Base-by-base conservation (phyloP, 2,888 invertebrate genomes). In the Syrista parreyssii region DNA sequence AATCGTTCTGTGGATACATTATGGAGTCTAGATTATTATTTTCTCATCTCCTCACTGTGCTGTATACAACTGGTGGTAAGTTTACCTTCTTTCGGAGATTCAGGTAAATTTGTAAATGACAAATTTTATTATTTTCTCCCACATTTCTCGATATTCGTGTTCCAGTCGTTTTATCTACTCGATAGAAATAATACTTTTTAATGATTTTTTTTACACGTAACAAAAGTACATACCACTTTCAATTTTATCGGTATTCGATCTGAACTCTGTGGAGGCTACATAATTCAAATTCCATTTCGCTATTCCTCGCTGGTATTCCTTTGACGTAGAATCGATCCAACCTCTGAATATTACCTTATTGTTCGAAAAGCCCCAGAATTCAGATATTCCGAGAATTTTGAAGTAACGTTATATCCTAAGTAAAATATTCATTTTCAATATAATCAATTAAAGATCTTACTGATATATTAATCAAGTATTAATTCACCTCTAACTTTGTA, bases 1-100 rank as follows among this genome's bases (percentile, higher is more conserved):
- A 72, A 55, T 55, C 71, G 40, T 68, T 75, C 74, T 55, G 76
- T 32, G 76, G 73, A 76, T 79, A 80, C 75, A 40, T 15, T 55
- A 23, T 9, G 9, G 55, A 9, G 9, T 55, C 6, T 55, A 23
- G 1, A 55, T 55, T 55, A 55, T 55, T 55, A 23, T 9, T 55
- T 55, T 55, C 15, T 23, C 55, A 55, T 55, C 23, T 23, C 2
- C 2, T 55, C 23, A 55, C 23, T 55, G 23, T 9, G 55, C 23
- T 6, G 9, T 2, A 9, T 55, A 23, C 9, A 23, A 9, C 55
- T 23, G 55, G 23, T 6, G 23, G 23, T 55, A 55, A 23, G 55
- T 9, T 55, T 55, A 2, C 2, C 3, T 55, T 23, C 6, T 23
- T 55, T 55, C 4, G 11, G 34, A 34, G 34, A 9, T 55, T 2